A percentile compares a stretch with the other conserved stretches of the same genome.
Evolutionary conservation across 2,888 invertebrate genomes (phyloP).

Genomic region (Magallana nippona): DNA sequence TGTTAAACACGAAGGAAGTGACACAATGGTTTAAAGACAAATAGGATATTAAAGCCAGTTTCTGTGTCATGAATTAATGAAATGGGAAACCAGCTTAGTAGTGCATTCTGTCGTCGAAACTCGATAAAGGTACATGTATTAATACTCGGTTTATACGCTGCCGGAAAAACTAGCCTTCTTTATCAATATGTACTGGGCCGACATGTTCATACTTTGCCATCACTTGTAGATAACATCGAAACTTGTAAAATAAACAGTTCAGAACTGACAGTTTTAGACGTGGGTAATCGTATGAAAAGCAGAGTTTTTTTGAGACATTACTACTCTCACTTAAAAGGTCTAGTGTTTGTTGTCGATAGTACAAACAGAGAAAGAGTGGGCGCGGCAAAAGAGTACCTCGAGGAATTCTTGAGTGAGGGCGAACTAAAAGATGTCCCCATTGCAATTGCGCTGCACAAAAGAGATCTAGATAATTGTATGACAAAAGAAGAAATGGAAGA

Average conservation of each 20-base stretch:
- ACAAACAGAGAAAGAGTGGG: slow-evolving; percentile 60
- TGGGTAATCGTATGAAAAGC: slow-evolving; percentile 62
- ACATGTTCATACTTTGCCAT: slow-evolving; percentile 66
- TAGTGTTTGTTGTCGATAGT: slow-evolving; percentile 68
- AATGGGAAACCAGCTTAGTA: slow-evolving; percentile 31
- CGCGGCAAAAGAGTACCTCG: slow-evolving; percentile 57
- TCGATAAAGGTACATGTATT: slow-evolving; percentile 44
- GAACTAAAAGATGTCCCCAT: slow-evolving; percentile 55
- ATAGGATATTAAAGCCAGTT: too few relatives aligned
- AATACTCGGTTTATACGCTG: slow-evolving; percentile 62
- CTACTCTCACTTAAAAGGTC: slow-evolving; percentile 55
- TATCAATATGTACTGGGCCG: slow-evolving; percentile 63
- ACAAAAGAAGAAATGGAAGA: slow-evolving; percentile 53
- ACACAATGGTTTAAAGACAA: too few relatives aligned
- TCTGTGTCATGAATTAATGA: too few relatives aligned
- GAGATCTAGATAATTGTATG: slow-evolving; percentile 61
- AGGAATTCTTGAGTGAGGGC: slow-evolving; percentile 45
- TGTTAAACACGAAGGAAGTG: too few relatives aligned
- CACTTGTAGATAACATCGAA: slow-evolving; percentile 68
- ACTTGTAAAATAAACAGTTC: slow-evolving; percentile 56
- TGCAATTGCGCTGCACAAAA: slow-evolving; percentile 66
- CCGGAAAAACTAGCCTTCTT: slow-evolving; percentile 64
- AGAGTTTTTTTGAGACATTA: slow-evolving; percentile 62
- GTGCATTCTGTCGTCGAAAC: slow-evolving; percentile 17
- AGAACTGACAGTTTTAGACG: slow-evolving; percentile 60